Evolutionary conservation across 2,797 vertebrate species (phyloP), one percentile per base, ranked within the genome.

Genomic region (Mionectes olivaceus): DNA sequence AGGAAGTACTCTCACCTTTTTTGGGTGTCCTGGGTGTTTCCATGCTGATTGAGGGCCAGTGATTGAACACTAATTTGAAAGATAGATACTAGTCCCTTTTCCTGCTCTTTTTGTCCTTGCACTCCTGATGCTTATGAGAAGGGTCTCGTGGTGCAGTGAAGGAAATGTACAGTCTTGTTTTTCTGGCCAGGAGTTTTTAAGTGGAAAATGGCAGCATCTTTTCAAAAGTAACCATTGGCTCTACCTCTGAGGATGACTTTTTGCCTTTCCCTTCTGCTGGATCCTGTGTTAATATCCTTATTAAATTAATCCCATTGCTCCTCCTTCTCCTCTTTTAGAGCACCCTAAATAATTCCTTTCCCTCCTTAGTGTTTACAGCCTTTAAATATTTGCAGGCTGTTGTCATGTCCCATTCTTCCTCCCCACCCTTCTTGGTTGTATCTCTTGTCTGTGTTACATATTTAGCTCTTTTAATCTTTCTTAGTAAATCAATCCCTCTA

Each of bases 381-480:
- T 94, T 95, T 69, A 71, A 94, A 96, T 97, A 93, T 77, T 96
- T 96, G 90, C 86, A 93, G 89, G 19, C 93, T 96, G 95, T 94
- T 96, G 93, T 96, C 91, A 94, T 94, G 94, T 84, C 79, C 81
- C 65, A 84, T 96, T 95, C 90, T 94, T 94, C 74, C 28, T 95
- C 95, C 78, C 92, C 90, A 90, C 92, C 91, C 92, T 94, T 89
- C 77, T 94, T 93, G 79, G 89, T 94, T 94, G 67, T 89, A 94
- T 94, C 94, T 96, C 90, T 91, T 88, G 90, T 90, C 93, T 93
- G 8, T 67, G 83, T 83, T 93, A 93, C 92, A 70, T 93, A 96
- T 96, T 93, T 97, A 96, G 95, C 74, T 96, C 89, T 96, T 96
- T 94, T 95, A 96, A 96, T 96, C 92, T 95, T 96, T 63, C 92